Percentiles rank a stretch among this genome's conserved stretches.
Conservation (phyloP, 2,888 invertebrate species). For the Liposcelis brunnea region DNA sequence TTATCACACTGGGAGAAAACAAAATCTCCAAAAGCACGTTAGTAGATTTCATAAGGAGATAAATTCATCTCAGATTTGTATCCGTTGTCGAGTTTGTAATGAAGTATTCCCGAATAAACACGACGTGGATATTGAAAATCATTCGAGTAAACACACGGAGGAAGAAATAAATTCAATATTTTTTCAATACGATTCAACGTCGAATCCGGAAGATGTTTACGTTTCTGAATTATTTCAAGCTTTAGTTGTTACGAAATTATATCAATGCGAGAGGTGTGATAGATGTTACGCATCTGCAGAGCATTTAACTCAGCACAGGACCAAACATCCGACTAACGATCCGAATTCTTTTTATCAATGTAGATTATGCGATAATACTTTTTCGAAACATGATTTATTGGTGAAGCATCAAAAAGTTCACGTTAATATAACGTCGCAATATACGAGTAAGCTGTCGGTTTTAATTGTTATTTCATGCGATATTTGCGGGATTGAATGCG, state of each 20-base stretch:
- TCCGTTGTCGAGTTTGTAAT: not conserved
- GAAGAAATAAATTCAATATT: too few relatives aligned
- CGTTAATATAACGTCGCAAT: not conserved
- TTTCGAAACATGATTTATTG: not conserved
- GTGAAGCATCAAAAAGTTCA: slow-evolving; percentile 5
- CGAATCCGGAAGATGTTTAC: not conserved
- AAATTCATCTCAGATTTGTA: not conserved
- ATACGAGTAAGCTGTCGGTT: slow-evolving; percentile 1
- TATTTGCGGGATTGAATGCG: slow-evolving; percentile 3
- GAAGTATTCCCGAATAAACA: slow-evolving; percentile 1
- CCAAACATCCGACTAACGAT: not conserved
- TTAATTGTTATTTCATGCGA: not conserved
- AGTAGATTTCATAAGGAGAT: not conserved
- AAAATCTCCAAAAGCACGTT: slow-evolving; percentile 1
- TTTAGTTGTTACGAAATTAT: not conserved
- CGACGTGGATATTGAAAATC: slow-evolving; percentile 1
- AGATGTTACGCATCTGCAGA: not conserved
- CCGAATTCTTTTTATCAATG: not conserved
- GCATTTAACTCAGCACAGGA: not conserved
- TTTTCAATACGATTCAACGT: not conserved
- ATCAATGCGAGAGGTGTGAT: slow-evolving; percentile 3
- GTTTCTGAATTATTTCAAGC: not conserved
- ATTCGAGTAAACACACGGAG: not conserved
- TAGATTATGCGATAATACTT: not conserved
- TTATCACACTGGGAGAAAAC: not conserved